phyloP scores from a whole-genome alignment of 1,140 invertebrate genomes.

The Trachelipus rathkii region DNA sequence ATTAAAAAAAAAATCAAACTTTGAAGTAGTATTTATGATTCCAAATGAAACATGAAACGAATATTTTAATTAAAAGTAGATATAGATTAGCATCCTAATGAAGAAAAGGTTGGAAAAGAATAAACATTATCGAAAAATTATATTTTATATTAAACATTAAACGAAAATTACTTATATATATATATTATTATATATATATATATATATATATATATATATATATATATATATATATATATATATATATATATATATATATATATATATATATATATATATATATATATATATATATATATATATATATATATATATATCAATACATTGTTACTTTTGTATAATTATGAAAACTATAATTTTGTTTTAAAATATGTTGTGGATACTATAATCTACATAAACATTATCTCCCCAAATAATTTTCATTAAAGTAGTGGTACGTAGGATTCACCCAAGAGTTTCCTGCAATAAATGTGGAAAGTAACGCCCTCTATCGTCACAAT shows the following conservation, averaged over 20 bases:
- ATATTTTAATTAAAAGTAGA: too few relatives aligned
- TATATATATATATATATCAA: neutral
- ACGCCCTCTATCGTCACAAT: slow-evolving; percentile 23
- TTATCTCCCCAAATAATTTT: neutral
- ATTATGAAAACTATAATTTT: neutral
- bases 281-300: neutral
- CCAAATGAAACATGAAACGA: too few relatives aligned
- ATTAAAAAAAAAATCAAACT: too few relatives aligned
- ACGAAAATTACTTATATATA: too few relatives aligned
- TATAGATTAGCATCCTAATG: too few relatives aligned
- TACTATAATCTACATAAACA: neutral
- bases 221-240: neutral
- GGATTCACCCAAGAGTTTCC: slow-evolving; percentile 39
- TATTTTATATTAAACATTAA: too few relatives aligned
- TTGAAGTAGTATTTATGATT: too few relatives aligned
- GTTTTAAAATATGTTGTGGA: too few relatives aligned
- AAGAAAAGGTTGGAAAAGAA: too few relatives aligned
- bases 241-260: slow-evolving; percentile 1
- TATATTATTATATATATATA: too few relatives aligned
- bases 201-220: slow-evolving; percentile 1
- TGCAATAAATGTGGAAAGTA: slow-evolving; percentile 26
- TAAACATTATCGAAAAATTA: too few relatives aligned
- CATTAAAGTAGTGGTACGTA: neutral
- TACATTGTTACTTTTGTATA: neutral
- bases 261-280: neutral